Conservation (phyloP, 2,113 vertebrate genomes). For the Barnardius zonarius region DNA sequence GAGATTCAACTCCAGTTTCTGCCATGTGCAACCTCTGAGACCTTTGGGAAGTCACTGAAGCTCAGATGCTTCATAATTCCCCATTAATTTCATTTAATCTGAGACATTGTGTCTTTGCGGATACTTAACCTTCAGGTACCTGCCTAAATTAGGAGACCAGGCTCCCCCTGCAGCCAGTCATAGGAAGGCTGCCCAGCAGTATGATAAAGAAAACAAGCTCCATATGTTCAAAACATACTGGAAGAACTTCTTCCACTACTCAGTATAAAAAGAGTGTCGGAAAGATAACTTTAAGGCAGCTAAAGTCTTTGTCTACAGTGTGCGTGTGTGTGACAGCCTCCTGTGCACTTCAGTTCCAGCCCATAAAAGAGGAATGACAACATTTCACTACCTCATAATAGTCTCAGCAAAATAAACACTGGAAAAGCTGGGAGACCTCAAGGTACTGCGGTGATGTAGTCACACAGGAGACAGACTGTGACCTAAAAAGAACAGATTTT, state of each 20-base stretch:
- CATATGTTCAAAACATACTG: not conserved
- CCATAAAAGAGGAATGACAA: not conserved
- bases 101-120: not conserved
- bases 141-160: not conserved
- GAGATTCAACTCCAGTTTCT: not conserved
- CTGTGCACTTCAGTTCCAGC: not conserved
- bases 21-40: not conserved
- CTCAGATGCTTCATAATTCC: not conserved
- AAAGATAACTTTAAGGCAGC: not conserved
- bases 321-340: not conserved
- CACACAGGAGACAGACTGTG: not conserved
- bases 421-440: not conserved
- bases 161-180: not conserved
- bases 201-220: not conserved
- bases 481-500: not conserved
- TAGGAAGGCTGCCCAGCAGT: not conserved
- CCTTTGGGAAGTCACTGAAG: not conserved
- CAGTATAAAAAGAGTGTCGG: not conserved
- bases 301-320: not conserved
- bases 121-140: not conserved
- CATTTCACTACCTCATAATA: rapidly evolving
- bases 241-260: not conserved
- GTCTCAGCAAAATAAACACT: not conserved
- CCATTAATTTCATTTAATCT: not conserved
- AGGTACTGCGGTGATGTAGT: not conserved